Percentiles rank a stretch among this genome's conserved stretches.
These are phyloP conservation scores for Ellobius talpinus DNA, from an alignment of 2,113 vertebrate species.

Conservation along the genomic window DNA sequence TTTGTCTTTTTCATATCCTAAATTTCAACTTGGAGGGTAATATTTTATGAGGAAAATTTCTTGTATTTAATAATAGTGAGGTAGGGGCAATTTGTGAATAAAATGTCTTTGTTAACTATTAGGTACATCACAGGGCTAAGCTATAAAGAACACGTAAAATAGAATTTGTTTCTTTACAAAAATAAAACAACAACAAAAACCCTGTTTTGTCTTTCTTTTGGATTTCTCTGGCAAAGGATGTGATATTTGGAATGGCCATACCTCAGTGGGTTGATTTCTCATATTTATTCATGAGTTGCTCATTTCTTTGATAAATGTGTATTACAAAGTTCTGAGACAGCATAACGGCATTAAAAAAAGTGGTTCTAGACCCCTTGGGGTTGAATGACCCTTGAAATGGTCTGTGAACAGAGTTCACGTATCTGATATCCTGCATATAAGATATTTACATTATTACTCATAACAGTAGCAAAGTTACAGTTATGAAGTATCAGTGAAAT, in stretches of 20 bases:
- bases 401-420: neutral
- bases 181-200: neutral
- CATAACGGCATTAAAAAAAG: neutral
- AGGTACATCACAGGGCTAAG: neutral
- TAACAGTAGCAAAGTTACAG: neutral
- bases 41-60: conserved; percentile 5
- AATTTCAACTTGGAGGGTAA: conserved; percentile 25
- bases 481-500: neutral
- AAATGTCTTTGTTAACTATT: neutral
- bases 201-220: neutral
- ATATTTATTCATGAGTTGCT: neutral
- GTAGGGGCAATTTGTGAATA: neutral
- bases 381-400: neutral
- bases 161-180: neutral
- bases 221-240: neutral
- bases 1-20: neutral
- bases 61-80: neutral
- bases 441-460: neutral
- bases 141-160: neutral
- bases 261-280: neutral
- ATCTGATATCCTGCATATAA: neutral
- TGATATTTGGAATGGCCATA: neutral
- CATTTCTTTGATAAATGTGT: conserved; percentile 24
- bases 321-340: neutral
- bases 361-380: neutral